phyloP scores from a whole-genome alignment of 30 jellyfish, hydroid and myxozoan species.

The Cassiopea xamachana region DNA sequence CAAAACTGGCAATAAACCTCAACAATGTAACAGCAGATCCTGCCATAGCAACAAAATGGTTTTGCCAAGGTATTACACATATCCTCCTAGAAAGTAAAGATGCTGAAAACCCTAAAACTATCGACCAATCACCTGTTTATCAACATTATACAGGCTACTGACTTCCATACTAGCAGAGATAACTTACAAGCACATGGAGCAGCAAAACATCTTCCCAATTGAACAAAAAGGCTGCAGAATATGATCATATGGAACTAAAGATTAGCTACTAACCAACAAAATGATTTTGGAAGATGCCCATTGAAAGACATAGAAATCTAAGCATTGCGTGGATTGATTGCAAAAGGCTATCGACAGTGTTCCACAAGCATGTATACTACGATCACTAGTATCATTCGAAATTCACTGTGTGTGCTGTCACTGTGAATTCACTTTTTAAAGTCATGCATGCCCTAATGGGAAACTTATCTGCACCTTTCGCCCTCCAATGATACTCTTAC shows the following conservation, averaged over 20 bases:
- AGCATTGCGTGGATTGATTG: conserved; percentile 60
- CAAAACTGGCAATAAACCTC: background rate
- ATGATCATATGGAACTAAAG: conserved; percentile 38
- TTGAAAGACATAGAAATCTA: background rate
- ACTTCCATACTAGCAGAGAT: conserved; percentile 16
- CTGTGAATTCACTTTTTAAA: background rate
- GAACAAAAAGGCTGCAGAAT: conserved; percentile 33
- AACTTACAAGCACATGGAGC: conserved; percentile 19
- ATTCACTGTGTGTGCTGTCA: background rate
- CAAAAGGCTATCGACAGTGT: conserved; percentile 56
- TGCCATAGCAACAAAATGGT: conserved; percentile 11
- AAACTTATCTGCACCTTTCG: conserved; percentile 2
- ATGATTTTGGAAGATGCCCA: conserved; percentile 35
- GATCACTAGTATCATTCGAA: background rate
- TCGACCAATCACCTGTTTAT: conserved; percentile 20
- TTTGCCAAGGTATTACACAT: conserved; percentile 13
- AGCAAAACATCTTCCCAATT: conserved; percentile 3
- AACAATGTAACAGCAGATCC: background rate
- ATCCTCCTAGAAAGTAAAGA: conserved; percentile 3
- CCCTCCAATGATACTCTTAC: conserved; percentile 12
- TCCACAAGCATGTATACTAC: conserved; percentile 30
- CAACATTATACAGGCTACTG: background rate
- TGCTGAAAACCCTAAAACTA: conserved; percentile 9
- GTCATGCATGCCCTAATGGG: conserved; percentile 13
- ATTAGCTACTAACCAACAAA: conserved; percentile 25